Conservation (phyloP, 2,113 vertebrate species). For the Rhipidura dahli region DNA sequence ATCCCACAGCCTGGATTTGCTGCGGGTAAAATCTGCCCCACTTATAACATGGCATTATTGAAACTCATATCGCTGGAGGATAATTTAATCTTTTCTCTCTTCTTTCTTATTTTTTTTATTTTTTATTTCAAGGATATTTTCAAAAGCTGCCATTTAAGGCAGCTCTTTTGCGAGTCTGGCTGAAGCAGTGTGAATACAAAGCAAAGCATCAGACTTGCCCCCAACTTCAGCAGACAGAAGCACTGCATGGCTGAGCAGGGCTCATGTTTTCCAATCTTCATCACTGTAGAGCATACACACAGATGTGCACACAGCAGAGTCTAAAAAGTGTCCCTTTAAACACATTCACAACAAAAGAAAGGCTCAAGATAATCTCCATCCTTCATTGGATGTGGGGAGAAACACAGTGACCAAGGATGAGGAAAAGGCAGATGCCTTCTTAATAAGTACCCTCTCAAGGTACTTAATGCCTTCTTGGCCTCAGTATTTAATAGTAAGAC, state of each 20-base stretch:
- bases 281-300: background rate
- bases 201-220: background rate
- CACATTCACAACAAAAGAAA: background rate
- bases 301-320: background rate
- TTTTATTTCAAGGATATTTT: background rate
- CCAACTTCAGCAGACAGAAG: background rate
- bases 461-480: background rate
- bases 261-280: background rate
- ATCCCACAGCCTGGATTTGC: background rate
- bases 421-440: background rate
- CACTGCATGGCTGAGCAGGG: background rate
- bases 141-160: background rate
- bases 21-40: background rate
- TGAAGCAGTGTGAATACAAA: background rate
- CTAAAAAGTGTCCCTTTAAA: background rate
- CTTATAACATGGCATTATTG: rapidly evolving
- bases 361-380: background rate
- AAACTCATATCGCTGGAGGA: background rate
- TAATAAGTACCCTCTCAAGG: no score
- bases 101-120: background rate
- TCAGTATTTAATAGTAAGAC: background rate
- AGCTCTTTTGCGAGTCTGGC: background rate
- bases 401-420: background rate
- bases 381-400: background rate
- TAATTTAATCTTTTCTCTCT: background rate